Evolutionary conservation across 2,797 vertebrate species (phyloP).

Genomic region (Calcarius lapponicus): DNA sequence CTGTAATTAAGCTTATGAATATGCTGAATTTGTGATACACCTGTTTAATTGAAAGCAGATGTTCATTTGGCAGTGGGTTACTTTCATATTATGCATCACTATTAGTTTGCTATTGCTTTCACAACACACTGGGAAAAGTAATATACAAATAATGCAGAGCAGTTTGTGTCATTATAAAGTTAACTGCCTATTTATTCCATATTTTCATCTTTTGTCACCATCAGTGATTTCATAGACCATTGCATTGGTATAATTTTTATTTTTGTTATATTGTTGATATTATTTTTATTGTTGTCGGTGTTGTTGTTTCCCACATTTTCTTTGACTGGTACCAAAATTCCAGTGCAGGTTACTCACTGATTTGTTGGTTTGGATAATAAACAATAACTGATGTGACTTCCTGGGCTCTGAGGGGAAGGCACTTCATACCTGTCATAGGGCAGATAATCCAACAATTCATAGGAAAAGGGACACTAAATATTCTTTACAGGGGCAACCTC

Average conservation of each 20-base stretch:
- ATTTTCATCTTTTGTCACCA: not conserved
- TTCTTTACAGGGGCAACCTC: not conserved
- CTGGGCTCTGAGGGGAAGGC: not conserved
- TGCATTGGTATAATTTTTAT: not conserved
- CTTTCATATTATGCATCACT: not conserved
- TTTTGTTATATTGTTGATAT: not conserved
- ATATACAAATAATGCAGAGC: not conserved
- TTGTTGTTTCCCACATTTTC: not conserved
- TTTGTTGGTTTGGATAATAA: not conserved
- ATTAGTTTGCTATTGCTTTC: constrained; percentile 3
- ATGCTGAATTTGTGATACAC: constrained; percentile 33
- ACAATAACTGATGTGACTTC: not conserved
- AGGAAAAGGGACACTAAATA: not conserved
- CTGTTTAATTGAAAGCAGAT: constrained; percentile 52
- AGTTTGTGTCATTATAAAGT: not conserved
- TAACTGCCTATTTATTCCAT: not conserved
- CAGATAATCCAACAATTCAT: not conserved
- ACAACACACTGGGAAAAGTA: not conserved
- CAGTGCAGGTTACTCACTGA: not conserved
- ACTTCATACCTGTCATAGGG: not conserved
- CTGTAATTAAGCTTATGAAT: constrained; percentile 36
- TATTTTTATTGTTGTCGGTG: not conserved
- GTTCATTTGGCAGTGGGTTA: constrained; percentile 17
- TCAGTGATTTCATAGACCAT: not conserved
- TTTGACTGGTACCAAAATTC: not conserved